A percentile compares a stretch with the other conserved stretches of the same genome.
phyloP scores from a whole-genome alignment of 2,888 invertebrate species.

The Conops quadrifasciatus region DNA sequence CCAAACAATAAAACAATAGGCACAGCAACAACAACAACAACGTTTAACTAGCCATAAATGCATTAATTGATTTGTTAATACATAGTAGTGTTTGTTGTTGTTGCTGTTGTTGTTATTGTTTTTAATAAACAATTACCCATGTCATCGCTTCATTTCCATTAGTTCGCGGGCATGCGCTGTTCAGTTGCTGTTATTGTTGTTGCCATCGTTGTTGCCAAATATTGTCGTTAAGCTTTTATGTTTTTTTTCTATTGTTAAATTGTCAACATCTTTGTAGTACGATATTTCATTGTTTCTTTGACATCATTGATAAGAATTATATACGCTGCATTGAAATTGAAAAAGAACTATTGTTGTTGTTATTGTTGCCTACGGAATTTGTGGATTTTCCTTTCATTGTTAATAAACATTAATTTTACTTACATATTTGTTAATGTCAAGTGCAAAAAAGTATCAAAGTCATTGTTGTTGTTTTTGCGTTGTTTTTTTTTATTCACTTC shows the following conservation, averaged over 20 bases:
- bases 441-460: neutral
- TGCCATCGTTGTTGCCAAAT: neutral
- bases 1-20: too few relatives aligned
- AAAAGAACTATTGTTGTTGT: neutral
- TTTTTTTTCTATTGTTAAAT: neutral
- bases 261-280: neutral
- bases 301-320: conserved; percentile 20
- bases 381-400: neutral
- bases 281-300: neutral
- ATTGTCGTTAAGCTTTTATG: neutral
- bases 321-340: conserved; percentile 8
- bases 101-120: neutral
- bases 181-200: neutral
- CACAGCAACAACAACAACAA: neutral
- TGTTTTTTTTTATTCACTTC: too few relatives aligned
- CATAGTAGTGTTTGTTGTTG: neutral
- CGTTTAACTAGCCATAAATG: neutral
- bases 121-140: conserved; percentile 12
- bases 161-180: neutral
- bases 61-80: too few relatives aligned
- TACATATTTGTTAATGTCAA: neutral
- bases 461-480: too few relatives aligned
- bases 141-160: conserved; percentile 20
- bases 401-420: neutral
- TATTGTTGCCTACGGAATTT: neutral